phyloP scores from a whole-genome alignment of 1,140 invertebrate genomes.

The Drosophila oshimai region DNA sequence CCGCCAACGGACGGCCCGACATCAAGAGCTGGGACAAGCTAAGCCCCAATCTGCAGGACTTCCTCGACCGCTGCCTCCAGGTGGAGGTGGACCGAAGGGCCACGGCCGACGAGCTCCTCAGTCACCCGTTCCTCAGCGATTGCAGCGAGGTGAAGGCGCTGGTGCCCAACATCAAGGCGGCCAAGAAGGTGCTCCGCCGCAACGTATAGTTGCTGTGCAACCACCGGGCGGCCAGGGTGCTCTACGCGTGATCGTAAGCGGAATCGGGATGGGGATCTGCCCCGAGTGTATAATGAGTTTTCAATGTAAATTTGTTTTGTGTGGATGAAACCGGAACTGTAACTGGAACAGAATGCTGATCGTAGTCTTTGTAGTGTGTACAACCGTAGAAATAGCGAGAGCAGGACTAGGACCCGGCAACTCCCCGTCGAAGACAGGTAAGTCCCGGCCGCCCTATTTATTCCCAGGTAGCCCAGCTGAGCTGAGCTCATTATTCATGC shows the following conservation, averaged over 20 bases:
- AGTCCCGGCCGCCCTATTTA: background rate
- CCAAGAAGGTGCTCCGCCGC: conserved; percentile 83
- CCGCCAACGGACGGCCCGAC: conserved; percentile 96
- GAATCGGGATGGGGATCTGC: conserved; percentile 3
- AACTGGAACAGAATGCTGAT: conserved; percentile 73
- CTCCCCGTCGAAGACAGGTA: conserved; percentile 30
- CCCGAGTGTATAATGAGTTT: conserved; percentile 32
- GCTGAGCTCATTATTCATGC: conserved; percentile 26
- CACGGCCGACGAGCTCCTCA: conserved; percentile 92
- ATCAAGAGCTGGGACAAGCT: conserved; percentile 93
- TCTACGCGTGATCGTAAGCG: conserved; percentile 59
- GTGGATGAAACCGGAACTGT: conserved; percentile 41
- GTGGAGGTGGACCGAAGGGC: conserved; percentile 95
- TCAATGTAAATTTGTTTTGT: conserved; percentile 63
- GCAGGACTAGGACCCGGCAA: conserved; percentile 23
- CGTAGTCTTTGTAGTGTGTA: conserved; percentile 55
- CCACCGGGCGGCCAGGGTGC: conserved; percentile 66
- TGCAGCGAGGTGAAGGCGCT: conserved; percentile 93
- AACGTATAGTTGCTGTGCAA: conserved; percentile 79
- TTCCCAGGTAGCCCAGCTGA: conserved; percentile 13
- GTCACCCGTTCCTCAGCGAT: conserved; percentile 94
- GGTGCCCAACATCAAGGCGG: conserved; percentile 95
- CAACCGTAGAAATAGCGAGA: conserved; percentile 35
- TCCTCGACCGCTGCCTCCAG: conserved; percentile 95
- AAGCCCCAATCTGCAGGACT: conserved; percentile 90